phyloP scores from a whole-genome alignment of 1,140 invertebrate genomes.

The Zaprionus inermis region DNA sequence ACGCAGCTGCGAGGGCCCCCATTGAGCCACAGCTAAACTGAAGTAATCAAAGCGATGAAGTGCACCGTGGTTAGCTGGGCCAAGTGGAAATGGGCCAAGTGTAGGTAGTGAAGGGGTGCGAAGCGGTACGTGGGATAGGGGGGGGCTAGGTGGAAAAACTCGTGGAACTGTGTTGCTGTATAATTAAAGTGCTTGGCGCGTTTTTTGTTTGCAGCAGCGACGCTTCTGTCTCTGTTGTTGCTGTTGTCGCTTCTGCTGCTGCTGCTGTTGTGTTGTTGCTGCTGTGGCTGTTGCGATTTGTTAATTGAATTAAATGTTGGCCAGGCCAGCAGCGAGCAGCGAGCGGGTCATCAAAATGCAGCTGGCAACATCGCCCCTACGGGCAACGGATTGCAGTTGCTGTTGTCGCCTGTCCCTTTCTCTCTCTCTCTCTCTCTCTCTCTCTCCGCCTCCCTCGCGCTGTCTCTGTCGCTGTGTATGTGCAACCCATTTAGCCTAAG shows the following conservation, averaged over 20 bases:
- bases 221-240: conserved; percentile 39
- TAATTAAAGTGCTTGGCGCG: conserved; percentile 65
- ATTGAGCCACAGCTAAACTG: conserved; percentile 14
- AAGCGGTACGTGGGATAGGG: not conserved
- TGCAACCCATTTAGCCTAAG: conserved; percentile 68
- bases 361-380: conserved; percentile 38
- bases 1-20: conserved; percentile 18
- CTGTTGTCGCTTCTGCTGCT: conserved; percentile 32
- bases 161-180: conserved; percentile 11
- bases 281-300: conserved; percentile 68
- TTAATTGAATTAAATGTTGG: conserved; percentile 80
- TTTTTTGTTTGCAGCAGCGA: conserved; percentile 26
- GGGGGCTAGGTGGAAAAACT: not conserved
- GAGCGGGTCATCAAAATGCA: conserved; percentile 78
- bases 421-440: not conserved
- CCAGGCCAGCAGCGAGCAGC: conserved; percentile 23
- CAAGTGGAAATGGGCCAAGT: not conserved
- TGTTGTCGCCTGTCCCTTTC: conserved; percentile 15
- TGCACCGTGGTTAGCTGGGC: conserved; percentile 35
- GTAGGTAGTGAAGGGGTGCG: not conserved
- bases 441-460: not conserved
- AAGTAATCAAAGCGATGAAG: conserved; percentile 53
- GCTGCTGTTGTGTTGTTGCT: conserved; percentile 20
- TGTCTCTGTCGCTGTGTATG: conserved; percentile 22
- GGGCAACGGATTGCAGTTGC: conserved; percentile 28